Conservation (phyloP, 2,113 vertebrate genomes). For the Piaya cayana region DNA sequence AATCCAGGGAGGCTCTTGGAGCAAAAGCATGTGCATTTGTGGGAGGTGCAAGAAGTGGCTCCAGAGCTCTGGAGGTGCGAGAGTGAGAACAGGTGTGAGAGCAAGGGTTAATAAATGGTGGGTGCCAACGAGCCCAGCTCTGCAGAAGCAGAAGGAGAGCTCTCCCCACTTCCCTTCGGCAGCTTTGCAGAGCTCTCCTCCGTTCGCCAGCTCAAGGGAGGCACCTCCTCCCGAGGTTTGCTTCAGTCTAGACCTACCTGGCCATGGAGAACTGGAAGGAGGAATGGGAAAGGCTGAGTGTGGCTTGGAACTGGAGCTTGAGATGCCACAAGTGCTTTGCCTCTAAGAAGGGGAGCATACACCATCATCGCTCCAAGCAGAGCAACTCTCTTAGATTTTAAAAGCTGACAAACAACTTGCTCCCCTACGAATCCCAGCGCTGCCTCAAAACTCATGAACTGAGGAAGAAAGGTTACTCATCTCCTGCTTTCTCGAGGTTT, state of each 20-base stretch:
- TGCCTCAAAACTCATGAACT: fast-evolving
- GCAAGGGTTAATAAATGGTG: constrained; percentile 11
- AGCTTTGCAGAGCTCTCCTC: neutral
- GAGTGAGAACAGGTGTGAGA: constrained; percentile 48
- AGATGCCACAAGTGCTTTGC: fast-evolving
- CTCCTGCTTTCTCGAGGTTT: neutral
- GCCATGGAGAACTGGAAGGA: fast-evolving
- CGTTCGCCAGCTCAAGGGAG: fast-evolving
- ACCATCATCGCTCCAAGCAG: fast-evolving
- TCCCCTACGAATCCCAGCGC: neutral
- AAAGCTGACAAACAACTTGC: neutral
- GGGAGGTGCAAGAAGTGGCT: constrained; percentile 63
- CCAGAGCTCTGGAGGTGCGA: neutral
- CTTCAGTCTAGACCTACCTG: neutral
- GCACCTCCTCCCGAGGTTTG: neutral
- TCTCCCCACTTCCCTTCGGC: fast-evolving
- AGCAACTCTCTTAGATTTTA: neutral
- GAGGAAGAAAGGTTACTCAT: neutral
- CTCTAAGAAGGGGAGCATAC: neutral
- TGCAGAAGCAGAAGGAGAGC: neutral
- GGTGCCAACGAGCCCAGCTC: neutral
- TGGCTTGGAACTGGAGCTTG: neutral
- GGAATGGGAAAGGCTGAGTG: neutral
- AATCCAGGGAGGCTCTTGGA: constrained; percentile 51
- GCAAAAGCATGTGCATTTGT: constrained; percentile 56